Percentiles rank a stretch among this genome's conserved stretches.
phyloP scores from a whole-genome alignment of 2,888 invertebrate genomes.

The Andrena flavipes region DNA sequence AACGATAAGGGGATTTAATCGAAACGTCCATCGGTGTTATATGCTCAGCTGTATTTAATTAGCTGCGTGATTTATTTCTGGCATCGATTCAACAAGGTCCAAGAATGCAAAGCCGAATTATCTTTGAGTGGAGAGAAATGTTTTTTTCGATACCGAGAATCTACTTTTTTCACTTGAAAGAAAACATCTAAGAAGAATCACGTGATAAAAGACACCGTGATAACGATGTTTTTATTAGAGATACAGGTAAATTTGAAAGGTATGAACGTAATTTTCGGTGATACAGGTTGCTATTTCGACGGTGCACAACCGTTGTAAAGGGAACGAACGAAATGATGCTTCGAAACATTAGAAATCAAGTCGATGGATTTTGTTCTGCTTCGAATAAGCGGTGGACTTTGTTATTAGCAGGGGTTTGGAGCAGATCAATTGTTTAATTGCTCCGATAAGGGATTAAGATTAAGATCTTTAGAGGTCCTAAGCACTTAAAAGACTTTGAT shows the following conservation, averaged over 20 bases:
- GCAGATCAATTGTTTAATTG: no score
- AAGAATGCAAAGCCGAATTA: not conserved
- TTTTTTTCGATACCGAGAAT: not conserved
- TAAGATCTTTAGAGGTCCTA: no score
- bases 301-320: no score
- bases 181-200: not conserved
- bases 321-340: no score
- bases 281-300: not conserved
- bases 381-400: no score
- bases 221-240: not conserved
- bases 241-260: not conserved
- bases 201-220: not conserved
- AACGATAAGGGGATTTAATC: not conserved
- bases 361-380: no score
- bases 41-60: slow-evolving; percentile 17
- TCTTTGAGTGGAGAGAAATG: not conserved
- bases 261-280: not conserved
- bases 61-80: not conserved
- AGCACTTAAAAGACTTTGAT: no score
- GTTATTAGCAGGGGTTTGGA: no score
- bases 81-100: not conserved
- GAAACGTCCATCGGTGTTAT: not conserved
- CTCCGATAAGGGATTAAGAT: no score
- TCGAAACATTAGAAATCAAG: no score
- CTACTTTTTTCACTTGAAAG: not conserved